phyloP scores from a whole-genome alignment of 2,113 vertebrate species.

The Cyanocitta stelleri region DNA sequence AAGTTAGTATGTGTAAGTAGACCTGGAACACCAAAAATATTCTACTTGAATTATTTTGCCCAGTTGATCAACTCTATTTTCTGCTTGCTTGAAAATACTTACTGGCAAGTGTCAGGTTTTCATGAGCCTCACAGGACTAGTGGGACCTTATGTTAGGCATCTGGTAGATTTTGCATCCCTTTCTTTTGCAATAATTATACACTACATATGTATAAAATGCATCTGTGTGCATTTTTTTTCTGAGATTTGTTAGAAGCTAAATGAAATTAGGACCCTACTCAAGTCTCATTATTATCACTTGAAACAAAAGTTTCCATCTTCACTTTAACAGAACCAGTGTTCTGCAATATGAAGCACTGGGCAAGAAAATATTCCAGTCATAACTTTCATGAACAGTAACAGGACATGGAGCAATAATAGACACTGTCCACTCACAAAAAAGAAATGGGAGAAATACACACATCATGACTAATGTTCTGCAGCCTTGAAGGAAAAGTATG shows the following conservation, averaged over 20 bases:
- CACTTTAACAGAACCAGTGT: background rate
- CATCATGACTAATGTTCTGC: background rate
- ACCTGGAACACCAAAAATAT: background rate
- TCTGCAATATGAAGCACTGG: background rate
- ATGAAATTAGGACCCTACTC: background rate
- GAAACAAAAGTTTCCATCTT: background rate
- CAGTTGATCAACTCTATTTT: background rate
- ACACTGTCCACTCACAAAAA: background rate
- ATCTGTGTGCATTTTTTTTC: background rate
- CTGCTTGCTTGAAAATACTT: background rate
- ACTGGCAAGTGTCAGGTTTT: background rate
- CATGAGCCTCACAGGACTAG: background rate
- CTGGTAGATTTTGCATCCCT: background rate
- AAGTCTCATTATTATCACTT: background rate
- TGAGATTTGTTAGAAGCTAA: background rate
- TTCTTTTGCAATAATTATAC: background rate
- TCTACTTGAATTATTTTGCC: background rate
- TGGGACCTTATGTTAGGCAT: background rate
- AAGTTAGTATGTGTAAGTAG: background rate
- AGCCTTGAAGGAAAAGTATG: background rate
- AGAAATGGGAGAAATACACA: background rate
- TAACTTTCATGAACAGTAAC: fast-evolving
- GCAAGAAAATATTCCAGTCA: background rate
- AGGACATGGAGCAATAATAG: background rate
- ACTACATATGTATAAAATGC: background rate